Conservation (phyloP, 2,888 invertebrate genomes). For the Thecocarcelia acutangulata region DNA sequence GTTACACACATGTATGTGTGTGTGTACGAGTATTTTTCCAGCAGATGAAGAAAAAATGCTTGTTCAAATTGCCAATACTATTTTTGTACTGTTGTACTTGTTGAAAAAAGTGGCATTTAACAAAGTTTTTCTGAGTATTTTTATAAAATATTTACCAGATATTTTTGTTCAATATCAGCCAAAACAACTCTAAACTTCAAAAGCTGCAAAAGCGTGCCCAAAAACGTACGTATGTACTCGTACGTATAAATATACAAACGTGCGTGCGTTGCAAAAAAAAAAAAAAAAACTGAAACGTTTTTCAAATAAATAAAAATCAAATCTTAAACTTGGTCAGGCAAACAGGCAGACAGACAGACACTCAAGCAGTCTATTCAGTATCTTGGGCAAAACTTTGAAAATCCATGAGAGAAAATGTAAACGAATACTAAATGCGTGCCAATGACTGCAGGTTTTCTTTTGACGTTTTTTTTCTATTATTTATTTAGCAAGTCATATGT, state of each 20-base stretch:
- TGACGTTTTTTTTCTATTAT: conserved; percentile 8
- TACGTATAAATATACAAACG: neutral
- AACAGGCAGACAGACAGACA: conserved; percentile 16
- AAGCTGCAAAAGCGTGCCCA: conserved; percentile 45
- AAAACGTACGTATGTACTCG: neutral
- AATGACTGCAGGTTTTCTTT: conserved; percentile 56
- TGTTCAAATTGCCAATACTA: neutral
- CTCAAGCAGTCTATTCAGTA: conserved; percentile 28
- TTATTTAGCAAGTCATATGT: conserved; percentile 11
- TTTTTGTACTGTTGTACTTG: neutral
- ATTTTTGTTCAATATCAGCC: conserved; percentile 20
- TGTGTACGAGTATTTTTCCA: conserved; percentile 12
- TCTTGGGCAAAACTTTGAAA: conserved; percentile 44
- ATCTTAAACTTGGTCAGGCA: conserved; percentile 36
- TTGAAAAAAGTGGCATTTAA: conserved; percentile 35
- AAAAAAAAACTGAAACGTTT: conserved; percentile 20
- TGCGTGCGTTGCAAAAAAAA: conserved; percentile 47
- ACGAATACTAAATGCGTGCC: conserved; percentile 57
- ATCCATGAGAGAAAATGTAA: conserved; percentile 29
- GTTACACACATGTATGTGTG: neutral
- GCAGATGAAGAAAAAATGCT: conserved; percentile 35
- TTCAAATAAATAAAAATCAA: conserved; percentile 51
- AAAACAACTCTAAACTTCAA: conserved; percentile 29
- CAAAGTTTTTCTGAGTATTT: neutral
- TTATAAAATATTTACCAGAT: conserved; percentile 49